A percentile compares a stretch with the other conserved stretches of the same genome.
Evolutionary conservation across 2,888 invertebrate species (phyloP).

Genomic region (Cremastinae sp.): DNA sequence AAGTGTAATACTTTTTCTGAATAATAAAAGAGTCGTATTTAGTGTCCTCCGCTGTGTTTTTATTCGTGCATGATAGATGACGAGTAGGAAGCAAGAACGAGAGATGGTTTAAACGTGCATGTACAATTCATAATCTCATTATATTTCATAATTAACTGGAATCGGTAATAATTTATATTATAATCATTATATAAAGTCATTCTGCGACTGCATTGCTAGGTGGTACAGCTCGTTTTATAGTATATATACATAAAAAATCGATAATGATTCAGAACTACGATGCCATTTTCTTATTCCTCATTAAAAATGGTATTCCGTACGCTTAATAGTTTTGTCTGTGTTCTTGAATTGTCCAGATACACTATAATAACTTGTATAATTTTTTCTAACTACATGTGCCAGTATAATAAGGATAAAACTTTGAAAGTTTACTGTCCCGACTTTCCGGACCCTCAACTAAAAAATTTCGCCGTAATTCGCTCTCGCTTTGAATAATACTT

Average conservation of each 20-base stretch:
- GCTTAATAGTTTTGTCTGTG: slow-evolving; percentile 48
- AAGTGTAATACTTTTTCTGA: slow-evolving; percentile 49
- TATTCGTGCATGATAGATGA: neutral
- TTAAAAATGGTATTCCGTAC: slow-evolving; percentile 56
- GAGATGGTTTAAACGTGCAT: neutral
- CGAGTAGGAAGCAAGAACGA: slow-evolving; percentile 10
- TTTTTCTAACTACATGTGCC: slow-evolving; percentile 56
- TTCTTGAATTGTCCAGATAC: slow-evolving; percentile 53
- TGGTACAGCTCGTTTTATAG: slow-evolving; percentile 59
- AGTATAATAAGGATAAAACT: slow-evolving; percentile 52
- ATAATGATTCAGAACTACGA: slow-evolving; percentile 53
- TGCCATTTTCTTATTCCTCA: slow-evolving; percentile 45
- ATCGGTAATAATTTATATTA: slow-evolving; percentile 59
- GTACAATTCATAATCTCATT: slow-evolving; percentile 61
- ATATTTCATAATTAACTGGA: slow-evolving; percentile 61
- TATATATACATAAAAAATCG: slow-evolving; percentile 62
- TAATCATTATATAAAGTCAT: slow-evolving; percentile 63
- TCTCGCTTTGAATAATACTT: too few species aligned
- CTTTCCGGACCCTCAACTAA: slow-evolving; percentile 51
- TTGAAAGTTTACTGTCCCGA: slow-evolving; percentile 53
- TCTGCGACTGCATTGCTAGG: slow-evolving; percentile 56
- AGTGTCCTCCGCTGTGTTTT: slow-evolving; percentile 10
- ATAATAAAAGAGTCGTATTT: slow-evolving; percentile 51
- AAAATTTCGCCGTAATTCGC: too few species aligned
- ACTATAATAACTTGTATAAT: slow-evolving; percentile 55